Evolutionary conservation across 2,797 vertebrate species (phyloP).

Genomic region (Gymnothorax javanicus): DNA sequence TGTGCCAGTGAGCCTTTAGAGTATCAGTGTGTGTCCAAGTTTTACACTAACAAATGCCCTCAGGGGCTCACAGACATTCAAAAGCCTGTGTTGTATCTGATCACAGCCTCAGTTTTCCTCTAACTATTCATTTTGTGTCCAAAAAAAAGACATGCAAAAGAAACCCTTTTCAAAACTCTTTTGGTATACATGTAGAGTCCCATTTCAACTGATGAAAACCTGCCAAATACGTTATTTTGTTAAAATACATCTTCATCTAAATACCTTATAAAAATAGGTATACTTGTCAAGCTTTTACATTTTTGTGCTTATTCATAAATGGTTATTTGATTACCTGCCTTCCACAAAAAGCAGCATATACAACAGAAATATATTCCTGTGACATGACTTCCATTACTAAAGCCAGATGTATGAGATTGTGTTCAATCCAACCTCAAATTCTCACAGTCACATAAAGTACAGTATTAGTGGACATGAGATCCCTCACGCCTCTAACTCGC

Average conservation of each 20-base stretch:
- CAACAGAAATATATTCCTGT: conserved; percentile 36
- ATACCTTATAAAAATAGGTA: not conserved
- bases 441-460: conserved; percentile 40
- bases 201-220: not conserved
- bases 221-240: not conserved
- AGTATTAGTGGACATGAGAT: conserved; percentile 52
- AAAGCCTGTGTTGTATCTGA: not conserved
- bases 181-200: not conserved
- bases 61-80: too few relatives aligned
- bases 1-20: too few relatives aligned
- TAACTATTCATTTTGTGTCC: not conserved
- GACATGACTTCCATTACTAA: conserved; percentile 44
- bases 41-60: too few relatives aligned
- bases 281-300: not conserved
- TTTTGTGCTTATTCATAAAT: not conserved
- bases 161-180: not conserved
- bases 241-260: too few relatives aligned
- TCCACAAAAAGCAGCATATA: not conserved
- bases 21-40: too few relatives aligned
- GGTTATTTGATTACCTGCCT: not conserved
- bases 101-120: not conserved
- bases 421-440: conserved; percentile 64
- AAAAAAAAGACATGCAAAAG: not conserved
- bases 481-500: conserved; percentile 33
- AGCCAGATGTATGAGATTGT: conserved; percentile 56